Base-by-base conservation (phyloP, 2,888 invertebrate species). In the Tetragonisca angustula region DNA sequence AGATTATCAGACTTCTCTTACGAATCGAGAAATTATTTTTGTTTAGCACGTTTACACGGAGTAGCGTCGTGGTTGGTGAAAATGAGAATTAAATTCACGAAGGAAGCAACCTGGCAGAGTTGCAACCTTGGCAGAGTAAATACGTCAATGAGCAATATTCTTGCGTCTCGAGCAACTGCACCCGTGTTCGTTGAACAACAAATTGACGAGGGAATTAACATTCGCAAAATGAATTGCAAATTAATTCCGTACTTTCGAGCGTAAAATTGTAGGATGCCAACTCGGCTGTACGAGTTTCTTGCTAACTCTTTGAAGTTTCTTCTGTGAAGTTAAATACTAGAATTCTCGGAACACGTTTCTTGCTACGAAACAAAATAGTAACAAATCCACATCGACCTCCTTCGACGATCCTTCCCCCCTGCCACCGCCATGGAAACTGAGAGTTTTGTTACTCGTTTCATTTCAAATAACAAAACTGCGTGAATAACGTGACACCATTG, bases 111-210 rank as follows among this genome's bases (percentile, higher is more conserved):
- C 19, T 32, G 11, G 4, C 15, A 15, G 3, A 36, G 1, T 6
- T n/a, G 65, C 27, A 27, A 27, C 27, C 27, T 27, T 27, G 27
- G 27, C 27, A 27, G 27, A 36, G 17, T 65, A 19, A n/a, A n/a
- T 65, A 43, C 13, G 67, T 24, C 43, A 43, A n/a, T 11, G 56
- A n/a, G n/a, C 13, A 56, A n/a, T n/a, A 49, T 56, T 74, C 59
- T 36, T 67, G 43, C 52, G 43, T 72, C 50, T 49, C 65, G 43
- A 59, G 24, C 59, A 49, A 67, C 59, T 43, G 78, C 50, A 56
- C 17, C 67, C 59, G 36, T 52, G 56, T 75, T 79, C 75, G n/a
- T 43, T 43, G 15, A 59, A 24, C 5, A n/a, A 4, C 15, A 59
- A 59, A 59, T 59, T 59, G 56, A 59, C n/a, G 5, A 15, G 2